Base-by-base conservation (phyloP, 2,797 vertebrate species). In the Gallinago stenura region DNA sequence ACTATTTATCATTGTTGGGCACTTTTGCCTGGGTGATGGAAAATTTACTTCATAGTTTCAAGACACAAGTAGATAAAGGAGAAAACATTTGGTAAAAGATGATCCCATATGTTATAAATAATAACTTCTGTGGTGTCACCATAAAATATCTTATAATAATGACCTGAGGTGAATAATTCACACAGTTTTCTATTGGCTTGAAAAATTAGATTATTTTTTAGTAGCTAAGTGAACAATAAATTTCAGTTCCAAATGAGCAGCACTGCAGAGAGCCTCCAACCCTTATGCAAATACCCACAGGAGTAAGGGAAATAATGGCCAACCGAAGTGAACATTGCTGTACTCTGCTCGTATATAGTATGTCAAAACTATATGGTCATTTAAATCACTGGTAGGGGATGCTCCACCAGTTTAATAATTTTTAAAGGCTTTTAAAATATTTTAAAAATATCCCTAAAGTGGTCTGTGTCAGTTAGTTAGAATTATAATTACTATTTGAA, bases 31-130 rank as follows among this genome's bases (percentile, higher is more conserved):
- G 82, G 73, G 77, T 76, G 91, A 95, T 87, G 95, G 95, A 89
- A 95, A 97, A 97, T 97, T 98, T 97, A 96, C 95, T 98, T 98
- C 96, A 97, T 95, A 35, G 79, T 83, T 94, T 84, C 54, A 85
- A 58, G 66, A 94, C 95, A 94, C 96, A 98, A 94, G 83, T 65
- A 96, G 88, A 98, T 97, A 98, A 98, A 98, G 50, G 91, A 98
- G 91, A 97, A 98, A 98, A 97, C 93, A 97, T 96, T 95, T 95
- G 83, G 91, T 93, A 92, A 90, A 95, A 90, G 86, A 89, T 43
- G 91, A 91, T 90, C 65, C 54, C 45, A 95, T 89, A 79, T 1
- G 46, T 95, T 96, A 81, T 69, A 91, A 90, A 89, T 89, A 76
- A 73, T 37, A 6, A 94, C 54, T 92, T 77, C 60, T 31, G 30